Conservation (phyloP, 2,797 vertebrate genomes). For the Percopsis omiscomaycus region DNA sequence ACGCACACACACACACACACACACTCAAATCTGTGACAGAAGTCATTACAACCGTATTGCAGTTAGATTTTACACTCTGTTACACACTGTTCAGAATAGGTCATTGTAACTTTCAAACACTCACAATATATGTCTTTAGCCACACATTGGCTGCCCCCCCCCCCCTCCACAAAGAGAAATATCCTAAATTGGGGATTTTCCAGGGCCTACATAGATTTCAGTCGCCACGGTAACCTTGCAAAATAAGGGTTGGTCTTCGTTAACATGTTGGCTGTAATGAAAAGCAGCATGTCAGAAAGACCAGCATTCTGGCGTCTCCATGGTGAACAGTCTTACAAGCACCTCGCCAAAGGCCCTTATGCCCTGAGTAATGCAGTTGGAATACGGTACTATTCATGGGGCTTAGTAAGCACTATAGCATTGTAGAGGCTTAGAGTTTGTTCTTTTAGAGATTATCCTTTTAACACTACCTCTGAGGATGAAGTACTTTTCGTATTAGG, state of each 20-base stretch:
- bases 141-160: constrained; percentile 26
- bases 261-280: constrained; percentile 60
- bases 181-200: constrained; percentile 66
- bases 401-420: neutral
- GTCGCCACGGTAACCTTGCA: constrained; percentile 70
- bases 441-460: too few species aligned
- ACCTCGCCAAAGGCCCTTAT: constrained; percentile 8
- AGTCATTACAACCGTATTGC: neutral
- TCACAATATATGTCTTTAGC: constrained; percentile 19
- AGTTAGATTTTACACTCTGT: neutral
- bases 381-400: neutral
- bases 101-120: constrained; percentile 28
- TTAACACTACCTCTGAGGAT: too few species aligned
- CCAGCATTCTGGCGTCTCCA: constrained; percentile 29
- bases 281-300: constrained; percentile 52
- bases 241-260: constrained; percentile 69
- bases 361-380: constrained; percentile 23
- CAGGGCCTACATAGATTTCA: constrained; percentile 65
- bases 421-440: too few species aligned
- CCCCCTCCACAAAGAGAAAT: constrained; percentile 24
- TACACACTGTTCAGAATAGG: neutral
- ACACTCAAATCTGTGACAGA: too few species aligned
- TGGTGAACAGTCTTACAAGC: constrained; percentile 20
- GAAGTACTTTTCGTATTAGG: too few species aligned
- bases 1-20: too few species aligned